These are phyloP conservation scores for Eptesicus fuscus DNA, from an alignment of 2,113 vertebrate species.

Conservation along the genomic window DNA sequence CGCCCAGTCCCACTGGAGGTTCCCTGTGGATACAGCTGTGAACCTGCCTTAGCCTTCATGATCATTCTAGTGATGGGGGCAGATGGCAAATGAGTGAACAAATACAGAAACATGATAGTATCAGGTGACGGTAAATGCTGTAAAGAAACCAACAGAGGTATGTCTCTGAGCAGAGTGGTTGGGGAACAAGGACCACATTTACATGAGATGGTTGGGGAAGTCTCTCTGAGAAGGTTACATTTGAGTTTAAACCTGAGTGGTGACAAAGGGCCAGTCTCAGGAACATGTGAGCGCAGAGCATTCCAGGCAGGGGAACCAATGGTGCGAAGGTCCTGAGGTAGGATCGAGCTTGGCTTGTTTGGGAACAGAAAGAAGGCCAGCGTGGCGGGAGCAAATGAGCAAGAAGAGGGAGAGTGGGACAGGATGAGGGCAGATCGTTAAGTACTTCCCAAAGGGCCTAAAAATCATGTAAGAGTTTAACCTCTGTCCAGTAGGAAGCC, in stretches of 20 bases:
- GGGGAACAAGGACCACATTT: not conserved
- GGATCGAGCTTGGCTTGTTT: not conserved
- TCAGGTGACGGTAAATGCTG: not conserved
- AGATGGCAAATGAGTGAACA: not conserved
- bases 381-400: not conserved
- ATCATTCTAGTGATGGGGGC: not conserved
- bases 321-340: not conserved
- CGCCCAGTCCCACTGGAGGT: no score
- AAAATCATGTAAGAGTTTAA: not conserved
- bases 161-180: not conserved
- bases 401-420: not conserved
- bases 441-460: not conserved
- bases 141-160: not conserved
- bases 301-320: not conserved
- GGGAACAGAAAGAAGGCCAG: not conserved
- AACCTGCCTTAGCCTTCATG: not conserved
- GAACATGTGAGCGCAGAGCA: not conserved
- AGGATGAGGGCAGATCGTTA: not conserved
- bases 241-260: not conserved
- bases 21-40: not conserved
- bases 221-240: not conserved
- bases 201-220: not conserved
- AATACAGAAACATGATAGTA: not conserved
- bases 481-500: not conserved
- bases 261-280: not conserved